Evolutionary conservation across 2,113 vertebrate genomes (phyloP).

Genomic region (Crypturellus undulatus): DNA sequence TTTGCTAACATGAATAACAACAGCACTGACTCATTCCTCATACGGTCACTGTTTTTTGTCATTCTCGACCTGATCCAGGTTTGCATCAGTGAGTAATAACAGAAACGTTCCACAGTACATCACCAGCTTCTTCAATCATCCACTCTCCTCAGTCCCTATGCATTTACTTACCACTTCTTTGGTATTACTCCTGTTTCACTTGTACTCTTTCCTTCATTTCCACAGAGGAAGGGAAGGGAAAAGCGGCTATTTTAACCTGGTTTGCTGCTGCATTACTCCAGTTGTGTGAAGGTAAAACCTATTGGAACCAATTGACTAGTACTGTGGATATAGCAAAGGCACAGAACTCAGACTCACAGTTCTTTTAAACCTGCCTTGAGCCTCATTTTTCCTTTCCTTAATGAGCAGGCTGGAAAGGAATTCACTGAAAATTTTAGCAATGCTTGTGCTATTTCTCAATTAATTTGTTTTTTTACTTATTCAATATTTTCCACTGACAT

Average conservation of each 20-base stretch:
- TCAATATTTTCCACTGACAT: background rate
- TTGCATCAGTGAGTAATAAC: slow-evolving; percentile 26
- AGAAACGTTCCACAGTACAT: slow-evolving; percentile 36
- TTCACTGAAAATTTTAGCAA: background rate
- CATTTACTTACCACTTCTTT: slow-evolving; percentile 39
- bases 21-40: slow-evolving; percentile 44
- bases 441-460: background rate
- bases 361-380: background rate
- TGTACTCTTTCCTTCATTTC: background rate
- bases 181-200: background rate
- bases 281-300: background rate
- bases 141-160: slow-evolving; percentile 41
- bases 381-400: background rate
- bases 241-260: slow-evolving; percentile 1
- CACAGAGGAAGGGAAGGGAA: background rate
- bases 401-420: background rate
- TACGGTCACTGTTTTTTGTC: slow-evolving; percentile 50
- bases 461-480: background rate
- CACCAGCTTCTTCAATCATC: slow-evolving; percentile 54
- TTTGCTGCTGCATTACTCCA: background rate
- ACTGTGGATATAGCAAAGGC: background rate
- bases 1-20: slow-evolving; percentile 34
- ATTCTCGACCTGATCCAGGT: background rate
- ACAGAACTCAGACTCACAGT: background rate
- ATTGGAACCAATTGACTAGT: background rate